Evolutionary conservation across 1,140 invertebrate genomes (phyloP).

Genomic region (Samia ricini): DNA sequence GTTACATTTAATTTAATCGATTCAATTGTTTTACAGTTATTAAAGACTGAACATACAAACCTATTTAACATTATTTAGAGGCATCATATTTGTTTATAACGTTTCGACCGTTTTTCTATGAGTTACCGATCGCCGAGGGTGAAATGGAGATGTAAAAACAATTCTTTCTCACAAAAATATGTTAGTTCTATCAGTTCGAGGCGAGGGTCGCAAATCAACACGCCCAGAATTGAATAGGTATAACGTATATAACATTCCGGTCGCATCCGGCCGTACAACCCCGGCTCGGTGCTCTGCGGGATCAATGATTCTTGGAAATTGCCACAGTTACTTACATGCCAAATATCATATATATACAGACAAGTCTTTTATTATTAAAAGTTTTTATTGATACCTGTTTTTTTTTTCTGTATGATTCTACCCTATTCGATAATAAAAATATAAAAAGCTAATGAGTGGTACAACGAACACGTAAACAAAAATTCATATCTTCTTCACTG

Average conservation of each 20-base stretch:
- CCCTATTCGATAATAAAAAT: too few species aligned
- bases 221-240: slow-evolving; percentile 10
- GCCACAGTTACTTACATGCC: slow-evolving; percentile 6
- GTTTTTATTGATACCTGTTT: too few species aligned
- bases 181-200: slow-evolving; percentile 2
- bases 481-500: too few species aligned
- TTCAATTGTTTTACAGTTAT: too few species aligned
- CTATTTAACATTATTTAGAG: too few species aligned
- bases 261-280: slow-evolving; percentile 6
- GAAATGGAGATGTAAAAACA: neutral
- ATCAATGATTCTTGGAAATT: slow-evolving; percentile 13
- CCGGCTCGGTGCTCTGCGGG: neutral
- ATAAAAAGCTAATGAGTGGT: too few species aligned
- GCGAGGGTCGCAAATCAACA: slow-evolving; percentile 8
- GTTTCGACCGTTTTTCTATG: neutral
- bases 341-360: neutral
- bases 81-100: too few species aligned
- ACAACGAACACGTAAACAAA: too few species aligned
- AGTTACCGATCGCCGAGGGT: neutral
- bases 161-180: neutral
- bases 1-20: too few species aligned
- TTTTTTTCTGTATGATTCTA: too few species aligned
- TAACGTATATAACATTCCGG: slow-evolving; percentile 3
- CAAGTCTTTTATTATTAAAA: too few species aligned
- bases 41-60: too few species aligned